Base-by-base conservation (phyloP, 1,140 invertebrate genomes). In the Zaprionus inermis region DNA sequence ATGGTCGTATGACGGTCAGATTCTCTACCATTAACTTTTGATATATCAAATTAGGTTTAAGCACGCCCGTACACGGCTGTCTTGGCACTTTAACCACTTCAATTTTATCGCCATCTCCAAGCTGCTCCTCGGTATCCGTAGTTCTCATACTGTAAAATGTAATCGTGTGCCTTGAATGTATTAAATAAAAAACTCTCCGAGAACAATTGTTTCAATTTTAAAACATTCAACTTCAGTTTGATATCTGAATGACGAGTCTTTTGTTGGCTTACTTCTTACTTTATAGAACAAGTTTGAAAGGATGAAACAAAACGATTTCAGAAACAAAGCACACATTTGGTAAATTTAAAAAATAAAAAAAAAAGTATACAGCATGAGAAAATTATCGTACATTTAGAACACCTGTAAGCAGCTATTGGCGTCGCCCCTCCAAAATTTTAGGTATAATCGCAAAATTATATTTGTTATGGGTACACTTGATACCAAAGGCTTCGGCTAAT, bases 21-120 rank as follows among this genome's bases (percentile, higher is more conserved):
- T 91, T 91, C 10, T 91, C 90, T 7, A 90, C 55, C 78, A 79
- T 83, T 16, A 91, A 7, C 36, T 88, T 88, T 16, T 88, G 85
- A 56, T 88, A 88, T 10, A 81, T 63, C 12, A 68, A 52, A 0
- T 14, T 0, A 0, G 71, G 73, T 0, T 32, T 67, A 0, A 88
- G 5, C 0, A 3, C 16, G 11, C 65, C 69, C 5, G 70, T 46
- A 41, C 84, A 88, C 0, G 57, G 38, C n/a, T 24, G 14, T 36
- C 32, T 54, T 0, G 18, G 0, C 52, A 58, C 44, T n/a, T 74
- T 68, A 28, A 9, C n/a, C 16, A 1, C 14, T 16, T 0, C 38
- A 44, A 14, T 9, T 28, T 28, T 4, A 2, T 5, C 24, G 5
- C 0, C 14, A n/a, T n/a, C 14, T 38, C 0, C 36, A n/a, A 6